These are phyloP conservation scores for Epizoanthus rinbou DNA, from an alignment of 92 coral and sea anemone genomes.

Conservation along the genomic window DNA sequence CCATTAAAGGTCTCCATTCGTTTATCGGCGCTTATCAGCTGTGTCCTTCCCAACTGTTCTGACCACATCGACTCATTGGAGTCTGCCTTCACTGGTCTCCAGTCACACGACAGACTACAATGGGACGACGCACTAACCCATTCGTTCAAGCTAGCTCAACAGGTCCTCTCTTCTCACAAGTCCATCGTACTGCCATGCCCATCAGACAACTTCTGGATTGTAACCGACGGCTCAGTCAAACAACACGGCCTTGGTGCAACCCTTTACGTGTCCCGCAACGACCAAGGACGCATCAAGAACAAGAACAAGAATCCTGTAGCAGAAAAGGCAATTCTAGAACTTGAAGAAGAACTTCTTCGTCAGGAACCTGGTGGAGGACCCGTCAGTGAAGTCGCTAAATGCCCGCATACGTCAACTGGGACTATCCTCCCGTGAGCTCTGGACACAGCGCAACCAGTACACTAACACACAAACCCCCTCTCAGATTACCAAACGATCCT, in stretches of 20 bases:
- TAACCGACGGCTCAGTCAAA: slow-evolving; percentile 1
- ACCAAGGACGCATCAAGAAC: not conserved
- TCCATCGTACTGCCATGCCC: not conserved
- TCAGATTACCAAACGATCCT: slow-evolving; percentile 15
- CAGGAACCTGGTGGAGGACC: too few species aligned
- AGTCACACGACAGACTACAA: slow-evolving; percentile 40
- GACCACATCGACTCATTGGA: slow-evolving; percentile 30
- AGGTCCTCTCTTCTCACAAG: slow-evolving; percentile 27
- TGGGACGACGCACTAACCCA: slow-evolving; percentile 43
- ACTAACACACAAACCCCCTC: slow-evolving; percentile 10
- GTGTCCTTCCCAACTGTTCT: slow-evolving; percentile 44
- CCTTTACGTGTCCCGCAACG: not conserved
- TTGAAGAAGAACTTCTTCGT: not conserved
- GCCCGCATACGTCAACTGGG: too few species aligned
- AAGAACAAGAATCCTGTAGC: too few species aligned
- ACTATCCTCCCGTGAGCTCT: not conserved
- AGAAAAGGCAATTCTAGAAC: too few species aligned
- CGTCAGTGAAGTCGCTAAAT: too few species aligned
- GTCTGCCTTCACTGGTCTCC: slow-evolving; percentile 37
- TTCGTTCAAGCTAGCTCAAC: slow-evolving; percentile 51
- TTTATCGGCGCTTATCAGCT: slow-evolving; percentile 49
- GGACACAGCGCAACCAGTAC: slow-evolving; percentile 5
- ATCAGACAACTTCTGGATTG: slow-evolving; percentile 1
- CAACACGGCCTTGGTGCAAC: not conserved
- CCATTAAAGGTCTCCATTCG: slow-evolving; percentile 41